Percentiles rank a stretch among this genome's conserved stretches.
phyloP scores from a whole-genome alignment of 2,888 invertebrate genomes.

The Octodonta nipae region DNA sequence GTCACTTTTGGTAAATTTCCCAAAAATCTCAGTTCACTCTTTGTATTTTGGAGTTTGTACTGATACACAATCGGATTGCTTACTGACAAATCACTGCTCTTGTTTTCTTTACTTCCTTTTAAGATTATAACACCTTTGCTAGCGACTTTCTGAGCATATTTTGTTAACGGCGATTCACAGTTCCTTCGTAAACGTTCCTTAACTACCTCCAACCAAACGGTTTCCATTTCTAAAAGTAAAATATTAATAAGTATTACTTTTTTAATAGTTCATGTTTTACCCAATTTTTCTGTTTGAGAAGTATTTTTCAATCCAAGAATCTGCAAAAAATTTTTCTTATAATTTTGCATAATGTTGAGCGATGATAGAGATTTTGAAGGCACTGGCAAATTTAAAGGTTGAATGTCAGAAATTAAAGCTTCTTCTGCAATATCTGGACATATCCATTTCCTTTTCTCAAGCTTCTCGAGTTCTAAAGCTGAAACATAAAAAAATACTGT shows the following conservation, averaged over 20 bases:
- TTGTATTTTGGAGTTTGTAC: slow-evolving; percentile 10
- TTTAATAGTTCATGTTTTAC: no score
- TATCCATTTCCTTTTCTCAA: slow-evolving; percentile 42
- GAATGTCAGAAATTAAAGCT: slow-evolving; percentile 22
- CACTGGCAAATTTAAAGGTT: slow-evolving; percentile 37
- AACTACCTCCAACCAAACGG: slow-evolving; percentile 49
- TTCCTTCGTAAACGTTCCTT: slow-evolving; percentile 48
- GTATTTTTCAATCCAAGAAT: slow-evolving; percentile 45
- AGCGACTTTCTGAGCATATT: slow-evolving; percentile 30
- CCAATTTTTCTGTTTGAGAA: slow-evolving; percentile 42
- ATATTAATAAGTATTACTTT: no score
- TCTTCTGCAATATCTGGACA: slow-evolving; percentile 27
- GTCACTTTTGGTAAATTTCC: no score
- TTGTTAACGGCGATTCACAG: slow-evolving; percentile 36
- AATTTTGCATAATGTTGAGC: slow-evolving; percentile 37
- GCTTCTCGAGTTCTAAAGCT: slow-evolving; percentile 47
- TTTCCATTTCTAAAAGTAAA: slow-evolving; percentile 37
- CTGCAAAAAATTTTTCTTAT: slow-evolving; percentile 45
- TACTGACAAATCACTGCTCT: slow-evolving; percentile 13
- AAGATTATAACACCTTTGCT: no score
- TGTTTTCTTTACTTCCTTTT: slow-evolving; percentile 16
- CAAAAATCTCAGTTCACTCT: no score
- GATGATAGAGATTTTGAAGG: slow-evolving; percentile 39
- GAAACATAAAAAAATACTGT: slow-evolving; percentile 12
- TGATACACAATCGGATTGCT: slow-evolving; percentile 21